Percentiles rank a stretch among this genome's conserved stretches.
Conservation (phyloP, 2,888 invertebrate genomes). For the Acrobasis consociella region DNA sequence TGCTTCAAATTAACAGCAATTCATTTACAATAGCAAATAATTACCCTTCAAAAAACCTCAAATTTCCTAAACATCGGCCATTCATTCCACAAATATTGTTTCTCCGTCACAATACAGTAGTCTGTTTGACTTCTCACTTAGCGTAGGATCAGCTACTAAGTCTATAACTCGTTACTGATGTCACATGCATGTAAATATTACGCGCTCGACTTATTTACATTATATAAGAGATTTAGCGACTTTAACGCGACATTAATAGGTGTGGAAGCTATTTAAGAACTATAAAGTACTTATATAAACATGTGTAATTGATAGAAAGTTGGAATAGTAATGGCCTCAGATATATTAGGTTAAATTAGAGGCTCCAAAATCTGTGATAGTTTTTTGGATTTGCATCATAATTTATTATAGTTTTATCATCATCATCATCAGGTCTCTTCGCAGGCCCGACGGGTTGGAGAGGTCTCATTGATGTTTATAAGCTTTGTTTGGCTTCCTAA, state of each 20-base stretch:
- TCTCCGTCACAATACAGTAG: not conserved
- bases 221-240: not conserved
- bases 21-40: too few species aligned
- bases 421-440: too few species aligned
- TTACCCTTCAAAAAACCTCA: not conserved
- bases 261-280: not conserved
- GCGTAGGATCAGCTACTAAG: not conserved
- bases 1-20: too few species aligned
- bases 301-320: not conserved
- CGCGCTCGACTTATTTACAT: slow-evolving; percentile 4
- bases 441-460: too few species aligned
- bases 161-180: slow-evolving; percentile 8
- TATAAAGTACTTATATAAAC: not conserved
- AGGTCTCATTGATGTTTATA: too few species aligned
- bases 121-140: slow-evolving; percentile 1
- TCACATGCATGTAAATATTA: not conserved
- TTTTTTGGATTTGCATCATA: too few species aligned
- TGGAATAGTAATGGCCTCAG: too few species aligned
- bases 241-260: slow-evolving; percentile 4
- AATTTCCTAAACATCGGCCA: not conserved
- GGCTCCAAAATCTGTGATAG: too few species aligned
- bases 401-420: too few species aligned
- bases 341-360: too few species aligned
- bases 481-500: too few species aligned
- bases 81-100: not conserved